These are phyloP conservation scores for Brachynemurus nebulosus DNA, from an alignment of 2,888 invertebrate species.

Conservation along the genomic window DNA sequence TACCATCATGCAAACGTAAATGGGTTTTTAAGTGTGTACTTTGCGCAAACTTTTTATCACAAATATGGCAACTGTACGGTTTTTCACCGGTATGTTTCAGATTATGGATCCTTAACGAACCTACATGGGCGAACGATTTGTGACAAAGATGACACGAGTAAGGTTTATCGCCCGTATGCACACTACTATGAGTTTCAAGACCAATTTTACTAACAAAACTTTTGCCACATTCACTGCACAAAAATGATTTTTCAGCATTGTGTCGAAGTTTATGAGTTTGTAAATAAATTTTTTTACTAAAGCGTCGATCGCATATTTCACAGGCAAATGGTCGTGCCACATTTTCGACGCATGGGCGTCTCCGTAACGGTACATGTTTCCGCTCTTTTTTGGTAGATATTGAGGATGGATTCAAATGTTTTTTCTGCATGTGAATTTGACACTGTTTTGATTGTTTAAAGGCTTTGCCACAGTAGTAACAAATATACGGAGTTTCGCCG, in stretches of 20 bases:
- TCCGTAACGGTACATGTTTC: not conserved
- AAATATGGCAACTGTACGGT: not conserved
- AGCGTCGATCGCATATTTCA: not conserved
- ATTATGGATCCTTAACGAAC: not conserved
- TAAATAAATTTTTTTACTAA: not conserved
- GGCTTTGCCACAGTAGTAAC: constrained; percentile 1
- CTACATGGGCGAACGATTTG: not conserved
- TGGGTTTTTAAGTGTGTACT: constrained; percentile 4
- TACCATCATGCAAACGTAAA: not conserved
- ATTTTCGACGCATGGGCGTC: too few relatives aligned
- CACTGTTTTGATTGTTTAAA: constrained; percentile 4
- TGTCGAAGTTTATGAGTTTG: constrained; percentile 1
- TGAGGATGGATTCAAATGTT: not conserved
- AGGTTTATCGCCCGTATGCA: constrained; percentile 1
- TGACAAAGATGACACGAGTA: not conserved
- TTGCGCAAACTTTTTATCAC: constrained; percentile 1
- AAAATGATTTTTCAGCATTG: not conserved
- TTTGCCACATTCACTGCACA: constrained; percentile 7
- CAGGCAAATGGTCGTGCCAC: too few relatives aligned
- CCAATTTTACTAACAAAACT: constrained; percentile 6
- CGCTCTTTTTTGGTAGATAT: not conserved
- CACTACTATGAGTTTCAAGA: constrained; percentile 1
- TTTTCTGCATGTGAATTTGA: not conserved
- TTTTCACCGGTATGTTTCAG: not conserved
- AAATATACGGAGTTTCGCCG: constrained; percentile 3